Percentiles rank a stretch among this genome's conserved stretches.
phyloP scores from a whole-genome alignment of 2,113 vertebrate species.

The Glareola pratincola region DNA sequence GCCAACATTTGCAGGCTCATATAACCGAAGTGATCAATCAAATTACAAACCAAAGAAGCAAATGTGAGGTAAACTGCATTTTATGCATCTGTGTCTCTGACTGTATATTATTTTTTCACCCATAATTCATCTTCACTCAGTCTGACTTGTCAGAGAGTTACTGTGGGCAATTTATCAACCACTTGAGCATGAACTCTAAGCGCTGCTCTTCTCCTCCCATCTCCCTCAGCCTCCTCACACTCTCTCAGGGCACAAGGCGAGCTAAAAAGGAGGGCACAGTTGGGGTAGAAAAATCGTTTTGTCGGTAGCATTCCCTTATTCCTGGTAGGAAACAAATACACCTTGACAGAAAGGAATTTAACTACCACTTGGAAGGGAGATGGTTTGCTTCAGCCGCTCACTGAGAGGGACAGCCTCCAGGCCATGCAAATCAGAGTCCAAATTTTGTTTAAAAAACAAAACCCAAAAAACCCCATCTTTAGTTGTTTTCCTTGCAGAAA shows the following conservation, averaged over 20 bases:
- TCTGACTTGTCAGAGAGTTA: slow-evolving; percentile 18
- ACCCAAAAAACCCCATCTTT: rapidly evolving
- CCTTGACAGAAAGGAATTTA: neutral
- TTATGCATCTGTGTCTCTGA: slow-evolving; percentile 21
- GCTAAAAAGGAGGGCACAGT: neutral
- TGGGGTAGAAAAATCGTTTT: neutral
- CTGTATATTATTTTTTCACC: neutral
- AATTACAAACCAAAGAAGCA: slow-evolving; percentile 42
- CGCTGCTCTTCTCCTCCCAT: neutral
- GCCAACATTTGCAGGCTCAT: slow-evolving; percentile 30
- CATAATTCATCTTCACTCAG: slow-evolving; percentile 29
- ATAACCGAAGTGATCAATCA: slow-evolving; percentile 49
- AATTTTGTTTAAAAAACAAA: neutral
- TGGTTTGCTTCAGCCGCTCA: neutral
- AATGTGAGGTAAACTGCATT: slow-evolving; percentile 43
- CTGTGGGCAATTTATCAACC: slow-evolving; percentile 28
- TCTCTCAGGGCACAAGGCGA: neutral
- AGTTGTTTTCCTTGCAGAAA: neutral
- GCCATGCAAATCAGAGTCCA: neutral
- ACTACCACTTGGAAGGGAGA: neutral
- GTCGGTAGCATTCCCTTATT: neutral
- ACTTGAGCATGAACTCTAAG: slow-evolving; percentile 7
- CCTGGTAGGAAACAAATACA: neutral
- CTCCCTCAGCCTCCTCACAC: neutral
- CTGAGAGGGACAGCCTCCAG: neutral